phyloP scores from a whole-genome alignment of 2,797 vertebrate genomes.

The Mionectes olivaceus region DNA sequence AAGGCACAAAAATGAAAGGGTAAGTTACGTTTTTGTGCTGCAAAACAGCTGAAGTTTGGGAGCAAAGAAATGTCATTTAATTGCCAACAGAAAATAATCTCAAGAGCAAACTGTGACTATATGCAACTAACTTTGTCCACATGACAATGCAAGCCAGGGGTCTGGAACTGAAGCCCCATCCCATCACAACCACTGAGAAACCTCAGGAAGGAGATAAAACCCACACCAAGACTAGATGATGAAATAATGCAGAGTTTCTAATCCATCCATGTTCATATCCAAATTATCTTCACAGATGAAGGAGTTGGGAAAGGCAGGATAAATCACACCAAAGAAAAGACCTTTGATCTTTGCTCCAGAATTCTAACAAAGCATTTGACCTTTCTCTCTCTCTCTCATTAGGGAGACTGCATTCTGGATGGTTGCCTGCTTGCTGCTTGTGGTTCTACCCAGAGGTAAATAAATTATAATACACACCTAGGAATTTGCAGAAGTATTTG shows the following conservation, averaged over 20 bases:
- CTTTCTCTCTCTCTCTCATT: constrained; percentile 34
- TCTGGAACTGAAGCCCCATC: background rate
- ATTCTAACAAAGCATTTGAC: background rate
- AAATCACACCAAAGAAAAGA: background rate
- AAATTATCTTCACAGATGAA: background rate
- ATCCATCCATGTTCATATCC: background rate
- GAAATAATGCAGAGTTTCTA: background rate
- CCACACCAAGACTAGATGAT: background rate
- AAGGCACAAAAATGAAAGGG: constrained; percentile 47
- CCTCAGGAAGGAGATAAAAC: background rate
- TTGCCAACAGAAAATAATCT: background rate
- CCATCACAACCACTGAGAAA: background rate
- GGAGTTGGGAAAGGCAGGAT: background rate
- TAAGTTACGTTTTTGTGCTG: background rate
- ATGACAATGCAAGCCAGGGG: background rate
- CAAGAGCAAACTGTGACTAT: background rate
- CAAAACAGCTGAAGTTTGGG: background rate
- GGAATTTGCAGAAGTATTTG: background rate
- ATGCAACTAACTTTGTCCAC: accelerated
- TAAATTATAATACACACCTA: background rate
- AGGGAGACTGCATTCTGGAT: constrained; percentile 43
- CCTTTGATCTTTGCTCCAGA: background rate
- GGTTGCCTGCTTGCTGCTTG: constrained; percentile 11
- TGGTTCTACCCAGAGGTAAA: constrained; percentile 54
- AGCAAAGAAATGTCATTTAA: background rate